These are phyloP conservation scores for Urocitellus parryii DNA, from an alignment of 2,113 vertebrate genomes.

Conservation along the genomic window DNA sequence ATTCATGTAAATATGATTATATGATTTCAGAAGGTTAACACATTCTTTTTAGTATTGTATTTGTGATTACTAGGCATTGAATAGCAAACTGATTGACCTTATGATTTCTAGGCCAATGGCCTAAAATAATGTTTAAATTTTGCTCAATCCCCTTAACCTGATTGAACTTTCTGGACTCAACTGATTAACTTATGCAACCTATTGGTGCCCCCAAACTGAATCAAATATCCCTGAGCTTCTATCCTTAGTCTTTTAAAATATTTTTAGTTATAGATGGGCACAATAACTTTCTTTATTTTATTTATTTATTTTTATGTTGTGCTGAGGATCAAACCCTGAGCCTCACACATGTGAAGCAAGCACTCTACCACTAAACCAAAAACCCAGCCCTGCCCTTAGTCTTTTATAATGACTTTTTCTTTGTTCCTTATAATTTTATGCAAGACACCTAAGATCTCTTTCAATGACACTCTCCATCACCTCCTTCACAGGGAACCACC, in stretches of 20 bases:
- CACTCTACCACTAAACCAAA: no score
- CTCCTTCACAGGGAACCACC: not conserved
- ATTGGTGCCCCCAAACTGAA: not conserved
- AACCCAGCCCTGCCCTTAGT: not conserved
- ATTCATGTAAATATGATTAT: constrained; percentile 6
- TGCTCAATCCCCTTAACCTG: not conserved
- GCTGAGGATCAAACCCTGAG: no score
- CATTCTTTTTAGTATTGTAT: not conserved
- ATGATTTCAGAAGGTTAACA: not conserved
- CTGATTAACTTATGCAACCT: not conserved
- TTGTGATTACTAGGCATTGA: not conserved
- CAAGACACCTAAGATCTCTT: not conserved
- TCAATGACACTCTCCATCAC: not conserved
- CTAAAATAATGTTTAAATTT: constrained; percentile 25
- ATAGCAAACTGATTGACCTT: not conserved
- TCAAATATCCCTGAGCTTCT: not conserved
- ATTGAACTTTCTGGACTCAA: not conserved
- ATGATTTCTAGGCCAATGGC: not conserved
- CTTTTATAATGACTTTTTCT: not conserved
- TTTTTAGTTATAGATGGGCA: no score
- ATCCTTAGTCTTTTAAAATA: not conserved
- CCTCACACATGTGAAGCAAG: no score
- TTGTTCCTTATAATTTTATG: not conserved
- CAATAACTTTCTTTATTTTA: no score
- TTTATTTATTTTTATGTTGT: no score